These are phyloP conservation scores for Urocitellus parryii DNA, from an alignment of 2,113 vertebrate genomes.

Conservation along the genomic window DNA sequence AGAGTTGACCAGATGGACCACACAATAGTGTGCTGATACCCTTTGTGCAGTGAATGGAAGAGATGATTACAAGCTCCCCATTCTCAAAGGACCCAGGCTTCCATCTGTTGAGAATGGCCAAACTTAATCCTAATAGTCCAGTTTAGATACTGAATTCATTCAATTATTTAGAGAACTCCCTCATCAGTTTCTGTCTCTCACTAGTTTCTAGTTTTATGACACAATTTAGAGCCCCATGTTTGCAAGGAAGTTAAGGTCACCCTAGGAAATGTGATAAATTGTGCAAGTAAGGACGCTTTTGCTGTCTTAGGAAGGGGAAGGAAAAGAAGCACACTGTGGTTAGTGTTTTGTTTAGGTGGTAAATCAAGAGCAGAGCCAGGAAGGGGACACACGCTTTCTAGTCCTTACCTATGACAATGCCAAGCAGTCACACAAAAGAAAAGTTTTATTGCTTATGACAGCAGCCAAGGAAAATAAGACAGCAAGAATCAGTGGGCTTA, in stretches of 20 bases:
- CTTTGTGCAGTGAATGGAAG: conserved; percentile 20
- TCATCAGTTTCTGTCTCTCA: neutral
- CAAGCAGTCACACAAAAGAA: conserved; percentile 54
- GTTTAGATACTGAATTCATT: neutral
- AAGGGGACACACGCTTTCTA: conserved; percentile 1
- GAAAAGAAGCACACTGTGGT: neutral
- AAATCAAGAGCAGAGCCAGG: conserved; percentile 5
- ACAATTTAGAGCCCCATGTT: neutral
- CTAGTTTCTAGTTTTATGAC: neutral
- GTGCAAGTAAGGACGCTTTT: neutral
- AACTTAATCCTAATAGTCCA: conserved; percentile 29
- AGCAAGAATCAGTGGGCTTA: neutral
- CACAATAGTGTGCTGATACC: conserved; percentile 39
- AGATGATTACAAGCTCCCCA: conserved; percentile 55
- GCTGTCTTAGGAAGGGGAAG: neutral
- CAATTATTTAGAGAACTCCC: neutral
- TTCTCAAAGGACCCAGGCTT: conserved; percentile 63
- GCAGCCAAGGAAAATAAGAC: conserved; percentile 70
- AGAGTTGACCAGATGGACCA: conserved; percentile 67
- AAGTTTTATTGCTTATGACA: conserved; percentile 40
- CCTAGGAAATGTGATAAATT: neutral
- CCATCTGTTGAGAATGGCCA: conserved; percentile 76
- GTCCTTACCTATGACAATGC: conserved; percentile 45
- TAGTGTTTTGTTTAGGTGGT: neutral
- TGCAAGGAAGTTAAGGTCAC: neutral